A percentile compares a stretch with the other conserved stretches of the same genome.
These are phyloP conservation scores for Mesodorylaimus sp. DNA, from an alignment of 2,888 invertebrate species.

Conservation along the genomic window DNA sequence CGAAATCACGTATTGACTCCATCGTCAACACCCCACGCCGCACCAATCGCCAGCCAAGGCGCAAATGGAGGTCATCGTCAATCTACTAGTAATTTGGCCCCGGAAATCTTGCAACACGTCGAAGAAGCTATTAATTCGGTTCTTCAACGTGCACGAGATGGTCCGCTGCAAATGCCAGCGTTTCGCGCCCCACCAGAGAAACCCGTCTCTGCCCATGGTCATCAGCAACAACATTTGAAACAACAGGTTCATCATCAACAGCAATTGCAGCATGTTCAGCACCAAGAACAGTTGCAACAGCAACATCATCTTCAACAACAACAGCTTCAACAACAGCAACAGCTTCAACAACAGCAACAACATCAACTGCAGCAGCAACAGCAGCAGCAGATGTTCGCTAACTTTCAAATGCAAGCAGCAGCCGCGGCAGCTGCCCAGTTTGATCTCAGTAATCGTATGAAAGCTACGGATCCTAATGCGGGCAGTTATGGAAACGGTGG, in stretches of 20 bases:
- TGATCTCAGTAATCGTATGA: not conserved
- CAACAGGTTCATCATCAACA: no score
- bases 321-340: not conserved
- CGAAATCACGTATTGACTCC: no score
- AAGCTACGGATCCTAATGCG: not conserved
- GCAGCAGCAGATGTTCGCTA: not conserved
- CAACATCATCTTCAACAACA: constrained; percentile 1
- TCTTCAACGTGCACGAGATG: constrained; percentile 8
- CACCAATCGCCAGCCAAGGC: no score
- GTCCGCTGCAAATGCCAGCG: not conserved
- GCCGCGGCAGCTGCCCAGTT: not conserved
- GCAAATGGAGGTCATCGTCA: no score
- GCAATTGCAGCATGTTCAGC: no score
- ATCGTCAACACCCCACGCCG: no score
- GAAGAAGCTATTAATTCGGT: constrained; percentile 6
- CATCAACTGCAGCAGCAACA: not conserved
- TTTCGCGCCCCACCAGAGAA: no score
- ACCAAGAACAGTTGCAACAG: no score
- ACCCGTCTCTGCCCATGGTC: no score
- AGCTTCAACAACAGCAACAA: not conserved
- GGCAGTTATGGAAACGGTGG: no score
- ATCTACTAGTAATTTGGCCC: no score
- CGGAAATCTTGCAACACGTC: constrained; percentile 4
- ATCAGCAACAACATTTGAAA: no score
- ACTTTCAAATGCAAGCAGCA: not conserved